Conservation (phyloP, 23 tunicate genomes). For the Styela clava region DNA sequence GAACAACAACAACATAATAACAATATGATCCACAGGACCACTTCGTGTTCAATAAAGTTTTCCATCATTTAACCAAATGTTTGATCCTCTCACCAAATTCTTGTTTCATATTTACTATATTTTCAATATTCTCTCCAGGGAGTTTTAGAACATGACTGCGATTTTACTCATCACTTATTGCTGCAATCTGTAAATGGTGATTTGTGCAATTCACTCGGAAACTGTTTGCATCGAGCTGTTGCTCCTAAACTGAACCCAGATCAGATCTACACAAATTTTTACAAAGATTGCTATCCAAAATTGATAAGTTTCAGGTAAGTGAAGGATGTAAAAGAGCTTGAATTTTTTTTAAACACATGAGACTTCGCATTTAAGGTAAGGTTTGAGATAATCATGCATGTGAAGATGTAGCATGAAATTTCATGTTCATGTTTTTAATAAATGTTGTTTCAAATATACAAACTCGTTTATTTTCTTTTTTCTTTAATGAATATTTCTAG, state of each 20-base stretch:
- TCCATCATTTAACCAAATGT: too few relatives aligned
- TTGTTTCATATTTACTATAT: too few relatives aligned
- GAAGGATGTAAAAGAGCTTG: background rate
- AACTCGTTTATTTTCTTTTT: too few relatives aligned
- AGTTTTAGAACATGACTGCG: slow-evolving; percentile 47
- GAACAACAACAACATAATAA: too few relatives aligned
- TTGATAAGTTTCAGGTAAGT: background rate
- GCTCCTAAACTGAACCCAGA: slow-evolving; percentile 61
- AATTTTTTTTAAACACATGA: too few relatives aligned
- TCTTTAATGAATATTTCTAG: too few relatives aligned
- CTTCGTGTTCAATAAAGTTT: too few relatives aligned
- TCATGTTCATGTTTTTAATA: background rate
- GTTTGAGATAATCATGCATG: too few relatives aligned
- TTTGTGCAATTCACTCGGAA: slow-evolving; percentile 70
- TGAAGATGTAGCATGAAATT: background rate
- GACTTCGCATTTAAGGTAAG: too few relatives aligned
- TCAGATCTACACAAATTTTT: slow-evolving; percentile 58
- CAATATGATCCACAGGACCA: too few relatives aligned
- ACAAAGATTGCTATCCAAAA: slow-evolving; percentile 14
- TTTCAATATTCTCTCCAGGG: slow-evolving; percentile 43
- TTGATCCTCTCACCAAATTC: too few relatives aligned
- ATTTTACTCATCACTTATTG: slow-evolving; percentile 30
- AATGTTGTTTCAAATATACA: background rate
- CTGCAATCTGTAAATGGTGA: slow-evolving; percentile 53
- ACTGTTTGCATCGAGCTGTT: slow-evolving; percentile 60